phyloP scores from a whole-genome alignment of 1,140 invertebrate species.

The Yoshiicerus persimilis region DNA sequence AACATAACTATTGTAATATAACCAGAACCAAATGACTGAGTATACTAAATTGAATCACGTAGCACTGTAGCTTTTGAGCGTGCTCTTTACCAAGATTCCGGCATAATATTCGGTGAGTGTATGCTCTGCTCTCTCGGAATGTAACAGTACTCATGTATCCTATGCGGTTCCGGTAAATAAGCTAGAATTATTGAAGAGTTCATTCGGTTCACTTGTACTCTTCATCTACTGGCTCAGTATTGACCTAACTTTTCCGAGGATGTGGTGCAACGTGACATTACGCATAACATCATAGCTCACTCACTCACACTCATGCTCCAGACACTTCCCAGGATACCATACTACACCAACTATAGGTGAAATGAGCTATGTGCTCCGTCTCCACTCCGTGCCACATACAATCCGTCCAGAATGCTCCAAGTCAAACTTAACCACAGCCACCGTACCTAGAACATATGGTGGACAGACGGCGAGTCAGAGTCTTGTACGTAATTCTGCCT shows the following conservation, averaged over 20 bases:
- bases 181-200: not conserved
- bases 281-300: not conserved
- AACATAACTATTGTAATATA: no score
- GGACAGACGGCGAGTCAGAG: not conserved
- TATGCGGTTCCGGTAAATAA: not conserved
- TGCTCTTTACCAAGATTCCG: not conserved
- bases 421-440: not conserved
- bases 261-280: not conserved
- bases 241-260: not conserved
- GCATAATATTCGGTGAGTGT: not conserved
- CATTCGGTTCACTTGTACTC: not conserved
- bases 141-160: not conserved
- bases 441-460: not conserved
- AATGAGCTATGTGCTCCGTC: not conserved
- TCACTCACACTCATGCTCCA: not conserved
- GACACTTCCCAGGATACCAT: not conserved
- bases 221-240: not conserved
- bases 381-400: not conserved
- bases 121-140: not conserved
- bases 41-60: not conserved
- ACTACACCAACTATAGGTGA: not conserved
- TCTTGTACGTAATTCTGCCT: not conserved
- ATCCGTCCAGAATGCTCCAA: not conserved
- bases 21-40: not conserved
- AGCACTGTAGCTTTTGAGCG: not conserved